Evolutionary conservation across 2,797 vertebrate genomes (phyloP).

Genomic region (Falco concolor): DNA sequence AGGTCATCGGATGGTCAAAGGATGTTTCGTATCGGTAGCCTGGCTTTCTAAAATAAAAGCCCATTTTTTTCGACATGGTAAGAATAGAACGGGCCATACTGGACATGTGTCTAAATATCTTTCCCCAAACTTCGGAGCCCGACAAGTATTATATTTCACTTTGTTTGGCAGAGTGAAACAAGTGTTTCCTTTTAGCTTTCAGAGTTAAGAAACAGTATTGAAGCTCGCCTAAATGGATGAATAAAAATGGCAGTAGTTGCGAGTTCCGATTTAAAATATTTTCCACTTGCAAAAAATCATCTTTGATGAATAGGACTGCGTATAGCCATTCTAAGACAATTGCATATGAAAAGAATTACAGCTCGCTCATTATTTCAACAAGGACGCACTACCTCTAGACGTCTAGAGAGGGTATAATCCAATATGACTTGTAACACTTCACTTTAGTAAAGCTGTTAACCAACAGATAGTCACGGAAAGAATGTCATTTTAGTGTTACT

Average conservation of each 20-base stretch:
- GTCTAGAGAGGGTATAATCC: not conserved
- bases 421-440: fast-evolving
- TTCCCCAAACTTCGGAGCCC: not conserved
- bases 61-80: not conserved
- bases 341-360: not conserved
- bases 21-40: not conserved
- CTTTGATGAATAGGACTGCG: not conserved
- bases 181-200: not conserved
- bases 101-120: not conserved
- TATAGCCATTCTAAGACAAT: not conserved
- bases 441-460: not conserved
- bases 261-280: not conserved
- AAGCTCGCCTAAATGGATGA: not conserved
- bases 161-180: not conserved
- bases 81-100: not conserved
- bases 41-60: not conserved
- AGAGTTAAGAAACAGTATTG: not conserved
- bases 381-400: not conserved
- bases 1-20: not conserved
- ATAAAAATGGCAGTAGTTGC: not conserved
- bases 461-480: not conserved
- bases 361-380: not conserved
- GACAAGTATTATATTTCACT: not conserved
- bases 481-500: fast-evolving
- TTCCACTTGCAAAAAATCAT: not conserved